phyloP scores from a whole-genome alignment of 92 coral and sea anemone species.

The Zoanthus sansibaricus region DNA sequence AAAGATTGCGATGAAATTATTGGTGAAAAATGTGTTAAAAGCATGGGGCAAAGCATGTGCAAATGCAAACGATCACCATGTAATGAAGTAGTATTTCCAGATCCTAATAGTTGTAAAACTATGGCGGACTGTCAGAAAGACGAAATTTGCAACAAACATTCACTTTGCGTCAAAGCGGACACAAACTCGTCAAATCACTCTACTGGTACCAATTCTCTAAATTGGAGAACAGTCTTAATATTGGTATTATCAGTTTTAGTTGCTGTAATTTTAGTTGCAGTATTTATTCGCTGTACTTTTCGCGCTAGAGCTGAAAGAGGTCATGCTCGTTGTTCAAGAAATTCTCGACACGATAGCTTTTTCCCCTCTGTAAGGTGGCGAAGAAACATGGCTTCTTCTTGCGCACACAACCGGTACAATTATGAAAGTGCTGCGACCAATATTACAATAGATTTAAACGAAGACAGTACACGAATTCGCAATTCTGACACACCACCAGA shows the following conservation, averaged over 20 bases:
- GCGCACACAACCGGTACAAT: conserved; percentile 8
- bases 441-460: conserved; percentile 34
- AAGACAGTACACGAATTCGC: neutral
- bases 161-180: conserved; percentile 24
- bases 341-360: conserved; percentile 18
- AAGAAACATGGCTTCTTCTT: conserved; percentile 32
- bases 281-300: conserved; percentile 30
- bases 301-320: conserved; percentile 42
- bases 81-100: conserved; percentile 19
- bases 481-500: conserved; percentile 22
- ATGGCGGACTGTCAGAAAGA: conserved; percentile 16
- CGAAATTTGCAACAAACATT: conserved; percentile 32
- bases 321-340: conserved; percentile 8
- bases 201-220: neutral
- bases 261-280: conserved; percentile 24
- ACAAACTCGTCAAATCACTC: conserved; percentile 7
- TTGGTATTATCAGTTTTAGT: conserved; percentile 21
- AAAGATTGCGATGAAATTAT: conserved; percentile 20
- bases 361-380: conserved; percentile 27
- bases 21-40: conserved; percentile 31
- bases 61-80: conserved; percentile 14
- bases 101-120: neutral
- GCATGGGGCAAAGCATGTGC: too few relatives aligned
- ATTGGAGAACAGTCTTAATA: conserved; percentile 34
- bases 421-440: conserved; percentile 42